phyloP scores from a whole-genome alignment of 2,797 vertebrate species.

The Cyprinella venusta region DNA sequence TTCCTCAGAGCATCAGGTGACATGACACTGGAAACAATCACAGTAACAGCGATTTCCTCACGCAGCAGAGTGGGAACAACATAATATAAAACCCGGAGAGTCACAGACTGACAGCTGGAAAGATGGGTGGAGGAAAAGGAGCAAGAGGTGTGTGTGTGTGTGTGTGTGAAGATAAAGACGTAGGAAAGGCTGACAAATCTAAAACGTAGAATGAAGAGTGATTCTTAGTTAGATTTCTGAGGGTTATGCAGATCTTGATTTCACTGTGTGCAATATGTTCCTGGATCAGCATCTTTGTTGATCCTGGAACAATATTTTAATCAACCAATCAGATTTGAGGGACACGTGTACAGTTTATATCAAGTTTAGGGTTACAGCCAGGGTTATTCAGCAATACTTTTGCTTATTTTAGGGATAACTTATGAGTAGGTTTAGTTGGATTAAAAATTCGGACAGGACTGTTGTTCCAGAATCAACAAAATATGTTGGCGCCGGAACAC shows the following conservation, averaged over 20 bases:
- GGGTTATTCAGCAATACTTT: background rate
- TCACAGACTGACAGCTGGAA: slow-evolving; percentile 51
- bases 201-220: background rate
- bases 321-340: background rate
- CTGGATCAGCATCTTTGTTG: background rate
- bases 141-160: background rate
- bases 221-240: background rate
- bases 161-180: slow-evolving; percentile 22
- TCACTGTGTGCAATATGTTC: background rate
- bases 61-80: slow-evolving; percentile 22
- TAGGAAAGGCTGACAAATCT: slow-evolving; percentile 19
- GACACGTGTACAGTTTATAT: background rate
- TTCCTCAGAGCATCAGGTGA: slow-evolving; percentile 49
- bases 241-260: background rate
- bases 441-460: background rate
- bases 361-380: background rate
- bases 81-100: slow-evolving; percentile 37
- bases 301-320: background rate
- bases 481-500: background rate
- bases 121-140: slow-evolving; percentile 19
- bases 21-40: slow-evolving; percentile 48
- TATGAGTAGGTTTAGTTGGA: background rate
- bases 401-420: background rate
- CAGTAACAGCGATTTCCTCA: slow-evolving; percentile 40
- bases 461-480: background rate